A percentile compares a stretch with the other conserved stretches of the same genome.
Conservation (phyloP, 1,140 invertebrate species). For the Drosophila ananassae region DNA sequence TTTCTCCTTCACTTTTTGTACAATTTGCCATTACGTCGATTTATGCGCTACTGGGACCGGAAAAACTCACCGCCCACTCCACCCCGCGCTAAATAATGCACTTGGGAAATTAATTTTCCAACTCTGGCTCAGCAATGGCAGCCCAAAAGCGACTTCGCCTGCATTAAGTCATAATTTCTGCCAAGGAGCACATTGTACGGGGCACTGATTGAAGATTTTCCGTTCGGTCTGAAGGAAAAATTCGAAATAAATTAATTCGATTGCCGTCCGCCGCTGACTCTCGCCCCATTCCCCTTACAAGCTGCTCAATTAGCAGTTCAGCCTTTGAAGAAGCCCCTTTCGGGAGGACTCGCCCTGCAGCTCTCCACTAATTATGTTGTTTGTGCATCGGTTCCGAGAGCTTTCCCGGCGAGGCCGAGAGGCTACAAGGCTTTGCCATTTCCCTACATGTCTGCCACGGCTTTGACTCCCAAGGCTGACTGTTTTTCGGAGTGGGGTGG, state of each 20-base stretch:
- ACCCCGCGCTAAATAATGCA: constrained; percentile 59
- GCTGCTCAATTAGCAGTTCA: constrained; percentile 60
- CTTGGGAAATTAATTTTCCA: constrained; percentile 72
- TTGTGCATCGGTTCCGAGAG: constrained; percentile 42
- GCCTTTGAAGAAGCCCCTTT: constrained; percentile 22
- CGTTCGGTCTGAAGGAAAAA: constrained; percentile 13
- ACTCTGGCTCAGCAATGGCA: constrained; percentile 19
- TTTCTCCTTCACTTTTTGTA: constrained; percentile 13
- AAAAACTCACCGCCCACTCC: constrained; percentile 13
- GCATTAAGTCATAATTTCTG: constrained; percentile 45
- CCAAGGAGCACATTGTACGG: constrained; percentile 11
- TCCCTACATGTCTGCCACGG: constrained; percentile 52
- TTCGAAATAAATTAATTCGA: constrained; percentile 60
- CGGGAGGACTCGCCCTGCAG: constrained; percentile 20
- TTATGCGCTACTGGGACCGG: constrained; percentile 48
- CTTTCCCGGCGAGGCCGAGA: constrained; percentile 32
- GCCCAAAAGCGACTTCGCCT: constrained; percentile 5
- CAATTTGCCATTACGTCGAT: constrained; percentile 64
- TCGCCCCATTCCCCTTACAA: constrained; percentile 7
- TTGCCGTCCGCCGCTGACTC: constrained; percentile 31
- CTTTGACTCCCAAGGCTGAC: constrained; percentile 46
- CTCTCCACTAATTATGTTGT: constrained; percentile 69
- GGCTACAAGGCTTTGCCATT: constrained; percentile 76
- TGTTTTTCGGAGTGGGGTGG: constrained; percentile 3
- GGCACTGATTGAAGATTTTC: constrained; percentile 43